These are phyloP conservation scores for Pachyseris speciosa DNA, from an alignment of 64 coral and sea anemone genomes.

Conservation along the genomic window DNA sequence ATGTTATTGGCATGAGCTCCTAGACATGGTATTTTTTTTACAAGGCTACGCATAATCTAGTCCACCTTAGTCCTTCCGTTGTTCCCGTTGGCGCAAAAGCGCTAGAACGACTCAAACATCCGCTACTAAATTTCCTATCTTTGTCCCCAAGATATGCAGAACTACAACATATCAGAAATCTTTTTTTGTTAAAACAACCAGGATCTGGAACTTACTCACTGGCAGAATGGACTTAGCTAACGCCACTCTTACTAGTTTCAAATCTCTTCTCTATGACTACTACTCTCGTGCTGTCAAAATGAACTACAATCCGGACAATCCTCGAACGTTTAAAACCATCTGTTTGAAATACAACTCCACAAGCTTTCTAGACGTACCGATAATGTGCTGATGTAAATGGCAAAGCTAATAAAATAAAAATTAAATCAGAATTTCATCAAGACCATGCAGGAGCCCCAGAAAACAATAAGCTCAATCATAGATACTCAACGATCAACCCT, in stretches of 20 bases:
- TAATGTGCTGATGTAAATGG: too few species aligned
- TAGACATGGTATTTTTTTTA: slow-evolving; percentile 24
- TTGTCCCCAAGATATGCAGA: slow-evolving; percentile 34
- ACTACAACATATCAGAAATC: slow-evolving; percentile 47
- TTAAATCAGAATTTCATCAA: slow-evolving; percentile 2
- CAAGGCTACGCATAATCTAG: slow-evolving; percentile 26
- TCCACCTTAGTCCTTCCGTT: slow-evolving; percentile 14
- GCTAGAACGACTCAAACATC: slow-evolving; percentile 18
- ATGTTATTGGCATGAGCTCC: slow-evolving; percentile 19
- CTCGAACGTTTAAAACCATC: slow-evolving; percentile 63
- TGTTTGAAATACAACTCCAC: slow-evolving; percentile 72
- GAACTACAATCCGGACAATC: slow-evolving; percentile 62
- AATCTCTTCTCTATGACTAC: slow-evolving; percentile 55
- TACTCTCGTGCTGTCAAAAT: slow-evolving; percentile 61
- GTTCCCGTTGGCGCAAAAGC: slow-evolving; percentile 33
- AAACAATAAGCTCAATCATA: too few species aligned
- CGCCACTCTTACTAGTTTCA: slow-evolving; percentile 37
- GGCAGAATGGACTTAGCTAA: slow-evolving; percentile 9
- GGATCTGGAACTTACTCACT: slow-evolving; percentile 49
- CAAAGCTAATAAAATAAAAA: too few species aligned
- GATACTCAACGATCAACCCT: not conserved
- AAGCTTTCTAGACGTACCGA: too few species aligned
- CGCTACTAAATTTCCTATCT: slow-evolving; percentile 9
- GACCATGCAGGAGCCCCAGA: too few species aligned
- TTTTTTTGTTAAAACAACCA: slow-evolving; percentile 58